Base-by-base conservation (phyloP, 2,888 invertebrate genomes). In the Himalopsyche tibetana region DNA sequence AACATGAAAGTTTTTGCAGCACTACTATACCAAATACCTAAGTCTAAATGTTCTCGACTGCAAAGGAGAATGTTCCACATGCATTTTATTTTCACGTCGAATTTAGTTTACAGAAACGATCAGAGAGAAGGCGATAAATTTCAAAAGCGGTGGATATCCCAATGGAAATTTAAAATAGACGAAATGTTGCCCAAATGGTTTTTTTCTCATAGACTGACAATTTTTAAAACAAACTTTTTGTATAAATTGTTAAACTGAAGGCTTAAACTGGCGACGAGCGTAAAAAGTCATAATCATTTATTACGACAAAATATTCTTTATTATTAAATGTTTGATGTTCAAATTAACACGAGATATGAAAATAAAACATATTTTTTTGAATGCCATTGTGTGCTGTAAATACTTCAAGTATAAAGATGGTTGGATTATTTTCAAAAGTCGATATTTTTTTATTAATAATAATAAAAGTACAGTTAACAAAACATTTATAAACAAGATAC, bases 101-200 rank as follows among this genome's bases (percentile, higher is more conserved):
- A 74, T 74, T 74, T 74, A 74, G 74, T 74, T 36, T 74, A 74
- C 74, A 74, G 74, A 74, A 74, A 15, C 74, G 74, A 74, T 74
- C 74, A 74, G 74, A 36, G 15, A 12, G 74, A 74, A 15, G 15
- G 15, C 74, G 36, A 74, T 74, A 74, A 74, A 74, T 74, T 74
- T 74, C 28, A 63, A 63, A 63, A 8, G 63, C 8, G n/a, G 63
- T 63, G 63, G 28, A 19, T 63, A 15, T 51, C 51, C 45, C 11
- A 9, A 5, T 15, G 51, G 51, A 15, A 15, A 51, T 51, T 51
- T 51, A 51, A 51, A 6, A 63, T 63, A 2, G 19, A 63, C 19
- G 63, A 63, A 63, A 63, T 63, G 28, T n/a, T 15, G 28, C 19
- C 19, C 15, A 19, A 19, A 63, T 9, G 15, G 2, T 8, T 45